Evolutionary conservation across 2,888 invertebrate species (phyloP), one percentile per base, ranked within the genome.

Genomic region (Perizoma flavofasciatum): DNA sequence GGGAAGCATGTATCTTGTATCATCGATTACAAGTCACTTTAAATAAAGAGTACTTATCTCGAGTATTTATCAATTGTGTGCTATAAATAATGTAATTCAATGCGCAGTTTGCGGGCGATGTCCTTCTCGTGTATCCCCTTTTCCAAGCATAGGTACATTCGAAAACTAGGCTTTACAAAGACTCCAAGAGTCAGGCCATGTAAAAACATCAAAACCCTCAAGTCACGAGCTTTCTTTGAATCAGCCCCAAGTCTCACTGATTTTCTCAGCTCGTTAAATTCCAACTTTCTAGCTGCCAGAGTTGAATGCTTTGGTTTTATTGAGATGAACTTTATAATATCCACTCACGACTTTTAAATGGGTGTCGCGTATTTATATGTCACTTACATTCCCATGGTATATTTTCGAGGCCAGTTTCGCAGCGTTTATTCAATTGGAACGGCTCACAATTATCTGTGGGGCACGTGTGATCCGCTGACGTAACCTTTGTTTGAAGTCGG

Each of bases 351-450:
- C 7, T 44, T 54, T 40, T 7, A 35, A 44, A 51, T 35, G 9
- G 37, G 4, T 47, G 5, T 11, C 10, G 41, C 46, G 44, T 61
- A 46, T 61, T 56, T 49, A 58, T 57, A 41, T 59, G 41, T 35
- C 45, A 49, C 43, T 33, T 35, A n/a, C 50, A 51, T 62, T 68
- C 63, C 51, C 61, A 61, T 61, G 56, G 60, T 59, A 55, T 53
- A 44, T 49, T 56, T 60, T 56, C 46, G 55, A 49, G 61, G 52
- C 41, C 50, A 52, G 67, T 49, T 52, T 39, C 49, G 22, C 63
- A 53, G 52, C 64, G 61, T 65, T 65, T 59, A 65, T 65, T 56
- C 61, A 68, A 68, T 65, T 59, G 61, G 39, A 58, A 52, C 62
- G 49, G 40, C 59, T 35, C 47, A 59, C 59, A 47, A 61, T 53